Conservation (phyloP, 2,113 vertebrate species). For the Grammomys surdaster region DNA sequence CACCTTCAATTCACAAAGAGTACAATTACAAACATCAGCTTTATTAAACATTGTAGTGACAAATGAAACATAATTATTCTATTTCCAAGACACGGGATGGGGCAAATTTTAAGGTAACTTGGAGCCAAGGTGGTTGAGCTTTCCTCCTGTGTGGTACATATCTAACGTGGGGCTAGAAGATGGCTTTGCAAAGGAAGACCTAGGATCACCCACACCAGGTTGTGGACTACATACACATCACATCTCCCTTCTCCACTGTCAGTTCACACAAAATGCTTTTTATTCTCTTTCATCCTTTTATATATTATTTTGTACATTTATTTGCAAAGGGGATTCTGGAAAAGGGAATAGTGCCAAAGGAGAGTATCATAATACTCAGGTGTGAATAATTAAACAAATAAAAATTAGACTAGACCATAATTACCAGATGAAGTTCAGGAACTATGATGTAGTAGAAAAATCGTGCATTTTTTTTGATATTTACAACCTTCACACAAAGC, state of each 20-base stretch:
- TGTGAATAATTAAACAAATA: not conserved
- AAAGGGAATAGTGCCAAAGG: not conserved
- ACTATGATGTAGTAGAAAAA: not conserved
- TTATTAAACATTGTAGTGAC: not conserved
- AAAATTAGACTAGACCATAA: not conserved
- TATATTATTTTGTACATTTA: not conserved
- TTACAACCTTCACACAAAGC: not conserved
- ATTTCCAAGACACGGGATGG: not conserved
- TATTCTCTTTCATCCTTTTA: not conserved
- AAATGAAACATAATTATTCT: not conserved
- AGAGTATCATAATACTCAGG: not conserved
- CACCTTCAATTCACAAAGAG: constrained; percentile 8
- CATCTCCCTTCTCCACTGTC: not conserved
- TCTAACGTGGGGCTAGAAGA: not conserved
- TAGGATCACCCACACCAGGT: not conserved
- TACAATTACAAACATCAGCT: not conserved
- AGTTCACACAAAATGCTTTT: not conserved
- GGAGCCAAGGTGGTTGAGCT: not conserved
- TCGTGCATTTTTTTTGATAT: not conserved
- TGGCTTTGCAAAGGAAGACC: not conserved
- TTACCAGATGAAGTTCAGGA: not conserved
- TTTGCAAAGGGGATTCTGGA: not conserved
- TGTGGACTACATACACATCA: too few species aligned
- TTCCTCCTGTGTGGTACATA: not conserved
- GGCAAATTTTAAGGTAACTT: not conserved